phyloP scores from a whole-genome alignment of 2,113 vertebrate genomes.

The pig (Sus scrofa) region DNA sequence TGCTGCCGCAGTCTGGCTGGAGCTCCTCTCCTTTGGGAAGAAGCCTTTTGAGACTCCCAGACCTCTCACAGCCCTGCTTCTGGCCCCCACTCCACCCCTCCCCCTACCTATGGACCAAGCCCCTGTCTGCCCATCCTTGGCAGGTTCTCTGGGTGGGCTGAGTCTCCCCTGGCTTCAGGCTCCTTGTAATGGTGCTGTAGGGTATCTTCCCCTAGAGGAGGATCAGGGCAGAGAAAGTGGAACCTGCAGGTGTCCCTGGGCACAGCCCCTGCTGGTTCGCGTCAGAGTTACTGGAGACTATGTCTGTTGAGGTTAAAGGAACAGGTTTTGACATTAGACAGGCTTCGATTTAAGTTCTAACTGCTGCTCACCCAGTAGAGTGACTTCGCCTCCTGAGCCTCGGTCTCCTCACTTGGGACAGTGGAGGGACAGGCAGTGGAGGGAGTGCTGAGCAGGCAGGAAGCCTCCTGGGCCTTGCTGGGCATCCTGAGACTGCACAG shows the following conservation, averaged over 20 bases:
- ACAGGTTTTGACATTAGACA: not conserved
- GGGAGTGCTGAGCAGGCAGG: not conserved
- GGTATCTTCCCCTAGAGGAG: not conserved
- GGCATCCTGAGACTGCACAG: not conserved
- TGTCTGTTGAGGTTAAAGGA: not conserved
- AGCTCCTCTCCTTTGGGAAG: not conserved
- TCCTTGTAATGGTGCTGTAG: not conserved
- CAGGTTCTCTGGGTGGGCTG: not conserved
- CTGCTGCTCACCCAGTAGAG: not conserved
- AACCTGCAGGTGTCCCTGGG: not conserved
- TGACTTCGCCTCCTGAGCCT: not conserved
- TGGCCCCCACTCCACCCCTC: rapidly evolving
- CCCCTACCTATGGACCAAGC: not conserved
- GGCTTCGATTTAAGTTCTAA: not conserved
- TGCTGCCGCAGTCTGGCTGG: rapidly evolving
- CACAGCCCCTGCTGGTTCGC: not conserved
- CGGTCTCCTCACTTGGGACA: not conserved
- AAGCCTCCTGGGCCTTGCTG: not conserved
- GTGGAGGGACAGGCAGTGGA: not conserved
- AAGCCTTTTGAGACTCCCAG: not conserved
- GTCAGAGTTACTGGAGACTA: not conserved
- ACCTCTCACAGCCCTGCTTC: not conserved
- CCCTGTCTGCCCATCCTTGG: not conserved
- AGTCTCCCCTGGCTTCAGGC: not conserved
- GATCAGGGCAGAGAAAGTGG: not conserved